phyloP scores from a whole-genome alignment of 2,797 vertebrate species.

The Avahi laniger region DNA sequence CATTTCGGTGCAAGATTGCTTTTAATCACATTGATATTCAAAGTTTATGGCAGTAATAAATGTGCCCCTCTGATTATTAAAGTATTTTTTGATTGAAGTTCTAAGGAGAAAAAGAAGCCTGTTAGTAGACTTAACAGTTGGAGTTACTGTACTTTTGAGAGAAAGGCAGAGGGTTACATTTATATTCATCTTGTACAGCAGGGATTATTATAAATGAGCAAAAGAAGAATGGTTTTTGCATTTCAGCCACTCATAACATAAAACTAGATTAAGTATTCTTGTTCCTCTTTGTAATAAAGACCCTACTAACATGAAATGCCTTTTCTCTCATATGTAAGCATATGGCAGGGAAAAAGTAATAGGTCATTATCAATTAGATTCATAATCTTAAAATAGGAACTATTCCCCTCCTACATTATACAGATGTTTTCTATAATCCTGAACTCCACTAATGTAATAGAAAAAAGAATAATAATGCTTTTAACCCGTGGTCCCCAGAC shows the following conservation, averaged over 20 bases:
- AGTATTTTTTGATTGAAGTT: conserved; percentile 64
- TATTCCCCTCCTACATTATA: background rate
- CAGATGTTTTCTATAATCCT: conserved; percentile 36
- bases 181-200: conserved; percentile 68
- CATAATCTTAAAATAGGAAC: conserved; percentile 21
- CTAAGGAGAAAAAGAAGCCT: conserved; percentile 28
- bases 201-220: conserved; percentile 60
- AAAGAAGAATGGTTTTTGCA: conserved; percentile 46
- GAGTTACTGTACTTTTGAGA: conserved; percentile 67
- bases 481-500: background rate
- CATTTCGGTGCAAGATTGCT: conserved; percentile 58
- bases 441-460: background rate
- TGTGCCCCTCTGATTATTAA: conserved; percentile 67
- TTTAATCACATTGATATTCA: conserved; percentile 68
- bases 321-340: conserved; percentile 30
- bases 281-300: conserved; percentile 57
- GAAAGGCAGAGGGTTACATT: conserved; percentile 54
- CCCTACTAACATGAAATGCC: conserved; percentile 23
- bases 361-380: conserved; percentile 42
- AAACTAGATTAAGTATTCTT: conserved; percentile 54
- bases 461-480: background rate
- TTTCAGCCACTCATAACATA: conserved; percentile 38
- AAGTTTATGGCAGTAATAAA: conserved; percentile 55
- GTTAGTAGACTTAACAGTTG: conserved; percentile 54
- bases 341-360: background rate